phyloP scores from a whole-genome alignment of 2,797 vertebrate genomes.

The Mallotus villosus region DNA sequence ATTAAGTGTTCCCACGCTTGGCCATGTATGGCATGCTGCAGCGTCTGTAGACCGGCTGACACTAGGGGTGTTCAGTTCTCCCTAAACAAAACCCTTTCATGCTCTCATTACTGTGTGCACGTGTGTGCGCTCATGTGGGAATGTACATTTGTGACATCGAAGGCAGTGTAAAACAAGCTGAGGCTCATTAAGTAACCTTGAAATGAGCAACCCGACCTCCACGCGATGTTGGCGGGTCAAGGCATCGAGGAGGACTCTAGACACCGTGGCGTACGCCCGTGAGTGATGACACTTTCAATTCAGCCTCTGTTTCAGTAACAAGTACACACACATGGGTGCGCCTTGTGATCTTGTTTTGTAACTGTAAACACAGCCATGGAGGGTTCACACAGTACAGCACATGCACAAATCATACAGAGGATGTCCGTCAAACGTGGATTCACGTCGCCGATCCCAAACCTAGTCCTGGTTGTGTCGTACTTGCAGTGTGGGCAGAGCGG shows the following conservation, averaged over 20 bases:
- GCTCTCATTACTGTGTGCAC: neutral
- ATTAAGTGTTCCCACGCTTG: neutral
- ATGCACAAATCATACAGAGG: too few relatives aligned
- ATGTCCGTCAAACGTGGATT: neutral
- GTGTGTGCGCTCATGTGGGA: neutral
- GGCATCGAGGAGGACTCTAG: neutral
- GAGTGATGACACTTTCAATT: too few relatives aligned
- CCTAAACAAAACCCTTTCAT: slow-evolving; percentile 1
- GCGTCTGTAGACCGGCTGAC: neutral
- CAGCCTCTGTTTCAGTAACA: too few relatives aligned
- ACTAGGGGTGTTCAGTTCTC: neutral
- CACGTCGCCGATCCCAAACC: neutral
- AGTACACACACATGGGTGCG: too few relatives aligned
- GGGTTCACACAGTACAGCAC: too few relatives aligned
- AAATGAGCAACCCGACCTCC: neutral
- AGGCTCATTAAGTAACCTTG: neutral
- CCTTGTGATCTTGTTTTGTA: too few relatives aligned
- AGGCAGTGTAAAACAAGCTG: neutral
- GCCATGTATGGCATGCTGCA: neutral
- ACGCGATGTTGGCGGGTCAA: neutral
- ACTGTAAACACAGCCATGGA: too few relatives aligned
- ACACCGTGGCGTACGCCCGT: neutral
- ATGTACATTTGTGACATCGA: neutral
- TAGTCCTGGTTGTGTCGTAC: neutral
- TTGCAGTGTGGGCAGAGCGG: neutral